phyloP scores from a whole-genome alignment of 2,888 invertebrate genomes.

The Agonopterix arenella region DNA sequence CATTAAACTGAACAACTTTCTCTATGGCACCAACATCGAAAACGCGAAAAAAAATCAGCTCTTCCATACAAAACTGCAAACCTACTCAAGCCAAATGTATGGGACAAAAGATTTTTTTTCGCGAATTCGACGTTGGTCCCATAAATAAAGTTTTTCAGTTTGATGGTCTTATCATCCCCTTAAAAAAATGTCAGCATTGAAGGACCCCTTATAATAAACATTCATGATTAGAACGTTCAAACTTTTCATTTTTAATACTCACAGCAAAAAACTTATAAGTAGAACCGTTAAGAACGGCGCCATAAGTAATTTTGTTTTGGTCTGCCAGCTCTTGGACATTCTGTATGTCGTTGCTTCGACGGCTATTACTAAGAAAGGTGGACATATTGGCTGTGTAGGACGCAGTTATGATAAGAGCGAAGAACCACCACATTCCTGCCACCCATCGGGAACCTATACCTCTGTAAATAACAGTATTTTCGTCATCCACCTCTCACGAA shows the following conservation, averaged over 20 bases:
- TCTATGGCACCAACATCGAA: no score
- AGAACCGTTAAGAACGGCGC: slow-evolving; percentile 86
- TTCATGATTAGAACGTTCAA: no score
- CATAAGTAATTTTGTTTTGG: slow-evolving; percentile 91
- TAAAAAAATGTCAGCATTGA: no score
- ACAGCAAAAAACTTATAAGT: slow-evolving; percentile 92
- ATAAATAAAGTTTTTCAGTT: no score
- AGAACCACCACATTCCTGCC: slow-evolving; percentile 95
- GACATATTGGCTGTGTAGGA: slow-evolving; percentile 87
- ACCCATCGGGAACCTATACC: slow-evolving; percentile 93
- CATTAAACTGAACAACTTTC: no score
- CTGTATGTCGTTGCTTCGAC: slow-evolving; percentile 88
- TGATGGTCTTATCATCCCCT: no score
- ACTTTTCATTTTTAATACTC: slow-evolving; percentile 17
- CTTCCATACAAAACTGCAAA: no score
- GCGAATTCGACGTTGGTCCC: no score
- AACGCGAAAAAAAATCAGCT: no score
- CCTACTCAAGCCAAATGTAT: no score
- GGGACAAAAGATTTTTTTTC: no score
- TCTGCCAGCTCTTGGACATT: slow-evolving; percentile 88
- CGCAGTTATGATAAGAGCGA: slow-evolving; percentile 92
- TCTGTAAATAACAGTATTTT: slow-evolving; percentile 53
- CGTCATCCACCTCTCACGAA: background rate
- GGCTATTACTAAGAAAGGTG: slow-evolving; percentile 87
- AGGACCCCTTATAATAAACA: no score